Base-by-base conservation (phyloP, 2,888 invertebrate species). In the Leptogaster cylindrica region DNA sequence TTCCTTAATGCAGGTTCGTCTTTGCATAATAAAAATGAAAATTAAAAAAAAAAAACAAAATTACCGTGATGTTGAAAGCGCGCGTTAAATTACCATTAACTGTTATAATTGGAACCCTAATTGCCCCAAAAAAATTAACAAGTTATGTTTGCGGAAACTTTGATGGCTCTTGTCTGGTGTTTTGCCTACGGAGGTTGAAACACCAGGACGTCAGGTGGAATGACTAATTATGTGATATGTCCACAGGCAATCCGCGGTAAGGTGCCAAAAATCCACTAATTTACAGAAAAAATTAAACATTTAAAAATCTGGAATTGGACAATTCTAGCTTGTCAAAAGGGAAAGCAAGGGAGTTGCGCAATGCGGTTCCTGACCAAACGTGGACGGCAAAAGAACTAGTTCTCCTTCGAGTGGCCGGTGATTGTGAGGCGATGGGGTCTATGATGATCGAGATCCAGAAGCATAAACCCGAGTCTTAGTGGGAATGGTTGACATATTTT, bases 321-420 rank as follows among this genome's bases (percentile, higher is more conserved):
- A n/a, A n/a, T n/a, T n/a, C n/a, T n/a, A n/a, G 33, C 18, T 48
- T n/a, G 20, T 48, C 64, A 64, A 48, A 64, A 64, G 64, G 48
- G 64, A 64, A 64, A 64, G 64, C 41, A 8, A 31, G 33, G 48
- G 48, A 64, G 48, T 64, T 64, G 48, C 33, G 48, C 33, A 64
- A 64, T 64, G 48, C 64, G 41, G 64, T 48, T 48, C 48, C 48
- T 64, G 25, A 23, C 48, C 48, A 23, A 64, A 48, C 44, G 61
- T 41, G 61, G 61, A 61, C 16, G 14, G 18, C 44, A 36, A 23
- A 65, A 65, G 65, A 65, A 65, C 65, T 65, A 65, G 65, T 65
- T 65, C 46, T 65, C 64, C 65, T 65, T 65, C 65, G 61, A 23
- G 39, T n/a, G n/a, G n/a, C n/a, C n/a, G n/a, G n/a, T n/a, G n/a